These are phyloP conservation scores for Dendrolimus houi DNA, from an alignment of 2,888 invertebrate species.

Conservation along the genomic window DNA sequence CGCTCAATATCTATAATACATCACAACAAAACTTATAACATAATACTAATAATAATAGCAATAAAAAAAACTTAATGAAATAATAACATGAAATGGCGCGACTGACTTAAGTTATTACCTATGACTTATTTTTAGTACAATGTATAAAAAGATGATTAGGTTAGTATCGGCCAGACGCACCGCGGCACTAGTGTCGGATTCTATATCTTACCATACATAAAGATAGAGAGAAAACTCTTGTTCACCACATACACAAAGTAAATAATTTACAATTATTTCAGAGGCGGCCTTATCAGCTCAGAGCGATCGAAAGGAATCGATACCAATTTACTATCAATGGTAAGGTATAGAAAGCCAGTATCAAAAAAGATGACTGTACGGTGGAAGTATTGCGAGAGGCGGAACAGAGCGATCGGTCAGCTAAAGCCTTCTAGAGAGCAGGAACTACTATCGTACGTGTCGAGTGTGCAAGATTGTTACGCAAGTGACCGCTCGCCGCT, in stretches of 20 bases:
- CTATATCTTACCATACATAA: too few species aligned
- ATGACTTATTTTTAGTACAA: slow-evolving; percentile 42
- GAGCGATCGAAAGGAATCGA: too few species aligned
- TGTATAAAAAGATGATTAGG: slow-evolving; percentile 24
- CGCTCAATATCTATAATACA: too few species aligned
- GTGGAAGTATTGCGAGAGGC: not conserved
- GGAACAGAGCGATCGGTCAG: slow-evolving; percentile 5
- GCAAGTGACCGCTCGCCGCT: not conserved
- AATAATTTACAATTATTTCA: too few species aligned
- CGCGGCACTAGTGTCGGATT: slow-evolving; percentile 7
- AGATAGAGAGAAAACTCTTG: too few species aligned
- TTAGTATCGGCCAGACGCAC: slow-evolving; percentile 35
- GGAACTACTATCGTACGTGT: not conserved
- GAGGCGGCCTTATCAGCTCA: too few species aligned
- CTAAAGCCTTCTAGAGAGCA: slow-evolving; percentile 6
- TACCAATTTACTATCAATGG: too few species aligned
- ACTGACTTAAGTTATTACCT: slow-evolving; percentile 54
- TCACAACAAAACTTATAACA: too few species aligned
- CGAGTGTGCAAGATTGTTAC: not conserved
- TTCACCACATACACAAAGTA: too few species aligned
- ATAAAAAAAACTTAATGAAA: slow-evolving; percentile 25
- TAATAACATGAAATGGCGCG: slow-evolving; percentile 64
- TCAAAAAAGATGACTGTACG: not conserved
- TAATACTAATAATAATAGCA: not conserved
- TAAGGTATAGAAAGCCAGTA: too few species aligned